These are phyloP conservation scores for Peromyscus maniculatus DNA, from an alignment of 2,113 vertebrate genomes.

Conservation along the genomic window DNA sequence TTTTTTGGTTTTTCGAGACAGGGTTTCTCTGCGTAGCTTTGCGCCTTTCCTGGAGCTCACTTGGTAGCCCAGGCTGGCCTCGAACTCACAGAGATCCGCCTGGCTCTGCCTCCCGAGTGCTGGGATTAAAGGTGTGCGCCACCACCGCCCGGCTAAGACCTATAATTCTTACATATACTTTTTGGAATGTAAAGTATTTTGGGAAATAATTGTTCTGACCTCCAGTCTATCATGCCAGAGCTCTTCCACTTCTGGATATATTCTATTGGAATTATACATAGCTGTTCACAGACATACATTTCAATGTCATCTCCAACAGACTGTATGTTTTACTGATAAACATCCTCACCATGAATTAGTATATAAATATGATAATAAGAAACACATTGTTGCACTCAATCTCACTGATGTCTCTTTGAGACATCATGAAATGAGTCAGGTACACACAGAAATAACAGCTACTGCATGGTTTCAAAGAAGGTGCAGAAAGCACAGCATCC, in stretches of 20 bases:
- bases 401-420: not conserved
- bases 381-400: fast-evolving
- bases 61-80: no score
- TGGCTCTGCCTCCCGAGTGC: no score
- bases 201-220: not conserved
- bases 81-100: no score
- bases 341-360: not conserved
- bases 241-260: fast-evolving
- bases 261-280: not conserved
- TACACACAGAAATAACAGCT: not conserved
- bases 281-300: not conserved
- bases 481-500: not conserved
- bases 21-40: no score
- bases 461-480: not conserved
- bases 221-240: not conserved
- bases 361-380: not conserved
- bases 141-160: no score
- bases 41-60: no score
- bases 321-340: no score
- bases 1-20: no score
- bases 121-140: no score
- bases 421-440: not conserved
- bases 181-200: not conserved
- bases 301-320: not conserved
- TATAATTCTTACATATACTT: not conserved